Percentiles rank a stretch among this genome's conserved stretches.
Evolutionary conservation across 2,888 invertebrate genomes (phyloP).

Genomic region (Cheilosia urbana): DNA sequence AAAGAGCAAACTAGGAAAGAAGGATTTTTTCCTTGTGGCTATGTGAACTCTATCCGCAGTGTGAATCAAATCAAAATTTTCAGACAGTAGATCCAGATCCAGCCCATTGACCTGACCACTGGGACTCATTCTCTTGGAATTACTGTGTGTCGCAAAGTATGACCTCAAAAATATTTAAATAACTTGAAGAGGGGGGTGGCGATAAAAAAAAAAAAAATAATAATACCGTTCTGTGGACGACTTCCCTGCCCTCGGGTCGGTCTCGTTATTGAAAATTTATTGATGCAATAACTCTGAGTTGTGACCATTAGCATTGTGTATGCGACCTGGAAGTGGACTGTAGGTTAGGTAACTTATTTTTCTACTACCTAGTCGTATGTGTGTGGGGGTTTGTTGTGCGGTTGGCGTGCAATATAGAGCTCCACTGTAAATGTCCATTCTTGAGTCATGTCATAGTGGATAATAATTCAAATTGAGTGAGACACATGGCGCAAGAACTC

Average conservation of each 20-base stretch:
- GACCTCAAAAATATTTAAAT: conserved; percentile 70
- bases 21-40: conserved; percentile 45
- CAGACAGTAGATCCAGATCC: not conserved
- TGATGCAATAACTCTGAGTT: conserved; percentile 64
- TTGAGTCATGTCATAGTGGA: conserved; percentile 64
- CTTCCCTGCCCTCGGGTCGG: conserved; percentile 22
- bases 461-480: conserved; percentile 67
- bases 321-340: not conserved
- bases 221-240: not conserved
- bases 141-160: conserved; percentile 62
- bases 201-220: conserved; percentile 16
- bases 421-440: conserved; percentile 61
- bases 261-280: conserved; percentile 74
- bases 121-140: conserved; percentile 51
- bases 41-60: conserved; percentile 56
- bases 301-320: conserved; percentile 32
- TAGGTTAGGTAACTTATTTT: not conserved
- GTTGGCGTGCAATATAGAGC: conserved; percentile 30
- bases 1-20: conserved; percentile 35
- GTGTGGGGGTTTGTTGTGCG: not conserved
- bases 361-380: not conserved
- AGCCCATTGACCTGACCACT: conserved; percentile 41
- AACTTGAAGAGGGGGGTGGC: conserved; percentile 9
- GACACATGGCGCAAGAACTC: conserved; percentile 48
- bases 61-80: conserved; percentile 58